Evolutionary conservation across 2,113 vertebrate species (phyloP), one percentile per base, ranked within the genome.

Genomic region (Tachuris rubrigastra): DNA sequence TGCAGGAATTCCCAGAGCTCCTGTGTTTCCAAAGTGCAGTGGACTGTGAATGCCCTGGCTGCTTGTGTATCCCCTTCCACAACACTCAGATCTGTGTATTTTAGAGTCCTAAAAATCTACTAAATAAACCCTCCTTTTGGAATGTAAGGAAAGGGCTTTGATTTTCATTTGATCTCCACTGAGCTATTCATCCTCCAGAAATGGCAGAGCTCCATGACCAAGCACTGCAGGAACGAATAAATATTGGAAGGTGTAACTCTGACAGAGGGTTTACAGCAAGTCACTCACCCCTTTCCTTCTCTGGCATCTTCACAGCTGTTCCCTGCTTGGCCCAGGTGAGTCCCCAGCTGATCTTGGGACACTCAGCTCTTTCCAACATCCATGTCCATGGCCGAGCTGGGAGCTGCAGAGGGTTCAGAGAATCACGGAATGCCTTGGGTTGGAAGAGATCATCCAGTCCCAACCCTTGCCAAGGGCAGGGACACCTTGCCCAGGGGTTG

Each of bases 111-210:
- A 44, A 84, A 81, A 78, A 19, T 47, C 44, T 65, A 75, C 46
- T 76, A 37, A 96, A 96, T 97, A 96, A 96, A 97, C 58, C 80
- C 49, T 69, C 42, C 30, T 85, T 58, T 67, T 62, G 85, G 82
- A 95, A 84, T 25, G 0, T 3, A 44, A 78, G 25, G 47, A 71
- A 60, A 59, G 41, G 52, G 44, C 33, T 83, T 59, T 37, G 71
- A 10, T 42, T 81, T 85, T 56, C 2, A 1, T 72, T 93, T 72
- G 60, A 31, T 75, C 59, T 72, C 56, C 56, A 30, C 22, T 0
- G 0, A 66, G 67, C 44, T 58, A 12, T 28, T 55, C 2, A 0
- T 31, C 37, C 66, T 93, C 81, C 59, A 75, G 5, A 42, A 85
- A 16, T 6, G 67, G 67, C 73, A 81, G n/a, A 55, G 58, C 59